Conservation (phyloP, 2,113 vertebrate species). For the Edolisoma coerulescens region DNA sequence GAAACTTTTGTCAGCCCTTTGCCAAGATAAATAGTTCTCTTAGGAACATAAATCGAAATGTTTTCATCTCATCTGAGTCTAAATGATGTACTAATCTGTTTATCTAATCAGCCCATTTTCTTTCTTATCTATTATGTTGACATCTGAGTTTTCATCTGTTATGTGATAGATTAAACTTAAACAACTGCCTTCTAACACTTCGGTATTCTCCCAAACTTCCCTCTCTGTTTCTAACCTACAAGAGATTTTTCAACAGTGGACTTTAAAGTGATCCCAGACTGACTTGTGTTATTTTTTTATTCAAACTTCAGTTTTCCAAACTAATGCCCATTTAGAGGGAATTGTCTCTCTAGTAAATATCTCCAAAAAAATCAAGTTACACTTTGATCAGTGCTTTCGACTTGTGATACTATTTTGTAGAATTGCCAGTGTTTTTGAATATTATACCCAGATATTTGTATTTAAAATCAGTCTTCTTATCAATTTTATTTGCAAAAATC, state of each 20-base stretch:
- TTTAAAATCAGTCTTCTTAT: not conserved
- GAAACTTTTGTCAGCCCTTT: not conserved
- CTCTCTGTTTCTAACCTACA: not conserved
- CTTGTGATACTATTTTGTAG: not conserved
- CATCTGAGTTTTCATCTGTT: not conserved
- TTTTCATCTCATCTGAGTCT: not conserved
- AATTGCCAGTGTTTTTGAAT: not conserved
- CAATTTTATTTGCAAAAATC: not conserved
- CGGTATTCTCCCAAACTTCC: not conserved
- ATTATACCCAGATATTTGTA: not conserved
- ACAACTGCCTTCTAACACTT: not conserved
- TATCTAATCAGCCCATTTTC: not conserved
- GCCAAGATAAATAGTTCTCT: conserved; percentile 3
- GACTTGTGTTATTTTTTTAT: not conserved
- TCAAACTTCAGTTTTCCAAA: not conserved
- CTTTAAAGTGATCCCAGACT: not conserved
- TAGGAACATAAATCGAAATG: not conserved
- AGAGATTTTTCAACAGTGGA: not conserved
- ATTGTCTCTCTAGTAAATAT: not conserved
- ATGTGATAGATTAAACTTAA: not conserved
- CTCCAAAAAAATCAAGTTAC: conserved; percentile 14
- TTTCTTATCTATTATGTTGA: not conserved
- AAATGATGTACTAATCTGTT: not conserved
- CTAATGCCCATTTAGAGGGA: not conserved
- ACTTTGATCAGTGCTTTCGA: not conserved